Evolutionary conservation across 2,113 vertebrate genomes (phyloP).

Genomic region (Synchiropus splendidus): DNA sequence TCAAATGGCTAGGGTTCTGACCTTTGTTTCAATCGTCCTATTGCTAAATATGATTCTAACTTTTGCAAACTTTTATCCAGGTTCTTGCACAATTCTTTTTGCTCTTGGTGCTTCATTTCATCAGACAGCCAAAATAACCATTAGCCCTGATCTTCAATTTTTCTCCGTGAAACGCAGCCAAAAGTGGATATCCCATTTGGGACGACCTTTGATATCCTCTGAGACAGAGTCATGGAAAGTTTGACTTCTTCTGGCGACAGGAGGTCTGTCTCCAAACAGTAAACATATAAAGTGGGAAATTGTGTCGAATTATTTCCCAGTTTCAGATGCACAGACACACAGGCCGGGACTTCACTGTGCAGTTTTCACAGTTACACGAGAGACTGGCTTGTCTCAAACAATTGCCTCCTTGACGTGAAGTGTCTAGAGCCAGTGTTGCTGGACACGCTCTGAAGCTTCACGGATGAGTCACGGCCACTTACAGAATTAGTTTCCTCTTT

Average conservation of each 20-base stretch:
- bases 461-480: slow-evolving; percentile 4
- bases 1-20: too few relatives aligned
- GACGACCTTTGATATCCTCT: too few relatives aligned
- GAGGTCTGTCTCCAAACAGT: slow-evolving; percentile 18
- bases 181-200: too few relatives aligned
- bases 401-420: slow-evolving; percentile 12
- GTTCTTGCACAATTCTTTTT: too few relatives aligned
- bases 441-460: neutral
- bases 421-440: slow-evolving; percentile 18
- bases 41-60: too few relatives aligned
- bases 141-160: too few relatives aligned
- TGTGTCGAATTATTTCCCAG: slow-evolving; percentile 11
- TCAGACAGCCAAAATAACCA: too few relatives aligned
- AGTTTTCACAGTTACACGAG: slow-evolving; percentile 33
- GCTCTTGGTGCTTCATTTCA: too few relatives aligned
- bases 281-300: slow-evolving; percentile 11
- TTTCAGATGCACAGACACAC: slow-evolving; percentile 7
- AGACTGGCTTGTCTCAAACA: slow-evolving; percentile 26
- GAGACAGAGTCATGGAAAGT: neutral
- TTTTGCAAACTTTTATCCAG: too few relatives aligned
- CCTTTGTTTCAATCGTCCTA: too few relatives aligned
- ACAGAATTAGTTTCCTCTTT: neutral
- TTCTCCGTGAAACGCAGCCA: too few relatives aligned
- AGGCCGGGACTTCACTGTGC: slow-evolving; percentile 14
- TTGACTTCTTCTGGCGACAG: neutral